Evolutionary conservation across 2,797 vertebrate genomes (phyloP), one percentile per base, ranked within the genome.

Genomic region (Pachyuromys duprasi): DNA sequence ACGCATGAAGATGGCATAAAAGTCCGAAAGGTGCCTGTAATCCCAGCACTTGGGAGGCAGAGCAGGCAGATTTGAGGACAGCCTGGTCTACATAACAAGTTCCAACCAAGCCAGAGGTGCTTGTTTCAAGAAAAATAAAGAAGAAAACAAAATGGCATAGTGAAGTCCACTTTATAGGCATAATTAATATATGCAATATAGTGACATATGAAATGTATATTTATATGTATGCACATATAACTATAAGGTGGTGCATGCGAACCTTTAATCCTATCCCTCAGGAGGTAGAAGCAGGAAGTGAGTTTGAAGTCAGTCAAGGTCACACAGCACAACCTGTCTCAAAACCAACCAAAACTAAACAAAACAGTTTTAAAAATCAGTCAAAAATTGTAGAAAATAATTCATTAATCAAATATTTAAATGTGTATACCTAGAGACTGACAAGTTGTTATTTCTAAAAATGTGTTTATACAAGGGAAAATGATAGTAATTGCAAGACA

Each of bases 381-480:
- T 33, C n/a, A 49, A 70, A 53, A 33, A 8, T 86, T 92, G 36
- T 70, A 36, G 53, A 76, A 83, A 81, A 97, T 22, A 96, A 96
- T 70, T 74, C 87, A 53, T 80, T 55, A 96, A 74, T 79, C 53
- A 90, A 70, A 65, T 17, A 70, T 76, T 90, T 70, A 62, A 76
- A 69, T 65, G 36, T 69, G 1, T 57, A 74, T 4, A 75, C 11
- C 20, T 86, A 95, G 5, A 24, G 12, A 80, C 26, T 80, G 12
- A 83, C 22, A 22, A 72, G 76, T 45, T 90, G 20, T 90, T 91
- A 89, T 62, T 95, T 95, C 69, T 87, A 96, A 96, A 94, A 96
- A 65, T 45, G 0, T 74, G 70, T 86, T 87, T 90, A 42, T 79
- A 33, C 18, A 92, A 67, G 7, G 3, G 28, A 67, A 86, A 82